Evolutionary conservation across 2,113 vertebrate species (phyloP).

Genomic region (Otis tarda): DNA sequence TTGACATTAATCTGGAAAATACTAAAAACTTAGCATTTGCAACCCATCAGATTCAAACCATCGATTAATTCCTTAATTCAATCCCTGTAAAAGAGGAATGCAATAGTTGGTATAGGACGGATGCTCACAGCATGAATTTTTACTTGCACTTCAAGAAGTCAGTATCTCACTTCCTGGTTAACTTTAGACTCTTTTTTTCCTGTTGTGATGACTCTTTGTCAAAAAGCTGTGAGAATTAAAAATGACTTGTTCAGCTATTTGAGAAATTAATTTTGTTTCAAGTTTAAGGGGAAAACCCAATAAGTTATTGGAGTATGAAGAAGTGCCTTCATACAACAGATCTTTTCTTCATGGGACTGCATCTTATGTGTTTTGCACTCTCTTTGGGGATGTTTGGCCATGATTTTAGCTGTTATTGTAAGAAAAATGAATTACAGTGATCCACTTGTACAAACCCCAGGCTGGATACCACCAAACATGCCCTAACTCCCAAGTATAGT

Average conservation of each 20-base stretch:
- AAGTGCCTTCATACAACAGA: not conserved
- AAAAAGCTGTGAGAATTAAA: not conserved
- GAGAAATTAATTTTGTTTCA: not conserved
- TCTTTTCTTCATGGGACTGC: not conserved
- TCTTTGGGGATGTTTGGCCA: not conserved
- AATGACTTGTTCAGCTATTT: not conserved
- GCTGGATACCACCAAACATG: not conserved
- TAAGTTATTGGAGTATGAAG: not conserved
- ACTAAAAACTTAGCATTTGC: not conserved
- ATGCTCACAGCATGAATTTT: not conserved
- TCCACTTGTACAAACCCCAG: not conserved
- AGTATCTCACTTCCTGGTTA: not conserved
- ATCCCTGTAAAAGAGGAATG: not conserved
- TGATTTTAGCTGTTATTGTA: not conserved
- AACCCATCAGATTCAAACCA: not conserved
- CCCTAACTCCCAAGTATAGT: not conserved
- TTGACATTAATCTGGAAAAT: not conserved
- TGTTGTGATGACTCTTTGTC: not conserved
- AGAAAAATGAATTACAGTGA: not conserved
- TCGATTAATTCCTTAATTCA: not conserved
- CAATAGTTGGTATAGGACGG: not conserved
- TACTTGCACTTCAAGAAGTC: not conserved
- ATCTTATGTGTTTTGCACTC: not conserved
- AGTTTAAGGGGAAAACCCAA: not conserved
- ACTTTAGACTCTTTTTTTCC: not conserved